Evolutionary conservation across 2,797 vertebrate species (phyloP).

Genomic region (Chaenodraco wilsoni): DNA sequence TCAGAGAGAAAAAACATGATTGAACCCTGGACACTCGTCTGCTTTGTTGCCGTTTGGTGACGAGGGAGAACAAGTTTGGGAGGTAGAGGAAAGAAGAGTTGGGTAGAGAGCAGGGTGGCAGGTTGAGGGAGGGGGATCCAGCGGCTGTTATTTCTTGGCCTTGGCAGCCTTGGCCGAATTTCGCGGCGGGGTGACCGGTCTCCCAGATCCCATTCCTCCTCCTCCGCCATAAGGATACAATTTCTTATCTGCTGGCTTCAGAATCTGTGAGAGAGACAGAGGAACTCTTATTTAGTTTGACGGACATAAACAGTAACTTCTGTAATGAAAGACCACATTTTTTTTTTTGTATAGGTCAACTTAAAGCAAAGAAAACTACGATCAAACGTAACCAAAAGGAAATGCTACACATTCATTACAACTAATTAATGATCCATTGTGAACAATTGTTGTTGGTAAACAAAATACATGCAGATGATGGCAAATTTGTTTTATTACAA

Average conservation of each 20-base stretch:
- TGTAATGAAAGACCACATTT: not conserved
- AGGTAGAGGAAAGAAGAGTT: constrained; percentile 63
- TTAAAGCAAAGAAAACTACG: not conserved
- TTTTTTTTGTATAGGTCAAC: not conserved
- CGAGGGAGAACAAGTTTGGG: constrained; percentile 68
- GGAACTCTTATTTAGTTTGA: constrained; percentile 14
- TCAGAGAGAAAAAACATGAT: constrained; percentile 58
- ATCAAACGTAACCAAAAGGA: no score
- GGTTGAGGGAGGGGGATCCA: constrained; percentile 45
- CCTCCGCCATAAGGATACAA: constrained; percentile 85
- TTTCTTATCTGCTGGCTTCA: constrained; percentile 89
- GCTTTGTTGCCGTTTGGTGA: constrained; percentile 79
- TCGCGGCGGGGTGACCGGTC: constrained; percentile 86
- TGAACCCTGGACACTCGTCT: constrained; percentile 84
- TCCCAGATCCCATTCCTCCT: constrained; percentile 84
- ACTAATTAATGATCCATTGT: not conserved
- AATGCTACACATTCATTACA: not conserved
- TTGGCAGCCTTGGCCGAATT: constrained; percentile 87
- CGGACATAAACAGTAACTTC: not conserved
- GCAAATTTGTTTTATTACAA: not conserved
- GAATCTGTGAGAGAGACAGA: constrained; percentile 75
- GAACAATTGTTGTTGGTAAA: not conserved
- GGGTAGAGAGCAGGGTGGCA: constrained; percentile 46
- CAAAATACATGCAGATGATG: not conserved
- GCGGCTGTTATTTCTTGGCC: constrained; percentile 88